Base-by-base conservation (phyloP, 1,140 invertebrate species). In the Whitmania pigra region DNA sequence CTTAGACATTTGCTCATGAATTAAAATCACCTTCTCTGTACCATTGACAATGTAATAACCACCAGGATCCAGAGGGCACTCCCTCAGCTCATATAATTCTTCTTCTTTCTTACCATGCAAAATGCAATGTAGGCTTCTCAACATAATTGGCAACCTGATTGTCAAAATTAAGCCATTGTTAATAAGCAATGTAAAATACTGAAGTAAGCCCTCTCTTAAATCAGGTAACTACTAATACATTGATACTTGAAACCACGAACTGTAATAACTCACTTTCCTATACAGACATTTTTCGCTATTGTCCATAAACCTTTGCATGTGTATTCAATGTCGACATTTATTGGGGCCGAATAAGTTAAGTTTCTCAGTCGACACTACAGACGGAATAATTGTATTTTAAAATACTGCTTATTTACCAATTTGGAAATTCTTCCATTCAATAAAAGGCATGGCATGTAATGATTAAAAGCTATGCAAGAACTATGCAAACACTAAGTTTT, bases 11-110 rank as follows among this genome's bases (percentile, higher is more conserved):
- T 99, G 97, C 82, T 99, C 97, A 82, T 99, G 95, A 78, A 99
- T 99, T 11, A 99, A 86, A 78, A 99, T 95, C 0, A 99, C 94
- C 79, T 88, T 89, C 78, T 90, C 89, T 22, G 84, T 84, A 40
- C 89, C 89, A 80, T 92, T 90, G 6, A 97, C 89, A 71, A 99
- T 89, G 81, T 99, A 99, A 85, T 99, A 99, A 77, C 97, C 97
- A 74, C 97, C 97, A n/a, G 95, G 93, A 85, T 99, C 96, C 81
- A 94, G 88, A 0, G 95, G 94, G 83, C 96, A 99, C 83, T 99
- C 96, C 79, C 97, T 95, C 74, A 96, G 83, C 81, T 93, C 89
- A 6, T 94, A 89, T 74, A 99, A 83, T 82, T 99, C 92, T 79
- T 88, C 89, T 57, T 82, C 79, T 71, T 79, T 80, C 71, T 94